A percentile compares a stretch with the other conserved stretches of the same genome.
phyloP scores from a whole-genome alignment of 2,888 invertebrate genomes.

The Drosophila anomelani region DNA sequence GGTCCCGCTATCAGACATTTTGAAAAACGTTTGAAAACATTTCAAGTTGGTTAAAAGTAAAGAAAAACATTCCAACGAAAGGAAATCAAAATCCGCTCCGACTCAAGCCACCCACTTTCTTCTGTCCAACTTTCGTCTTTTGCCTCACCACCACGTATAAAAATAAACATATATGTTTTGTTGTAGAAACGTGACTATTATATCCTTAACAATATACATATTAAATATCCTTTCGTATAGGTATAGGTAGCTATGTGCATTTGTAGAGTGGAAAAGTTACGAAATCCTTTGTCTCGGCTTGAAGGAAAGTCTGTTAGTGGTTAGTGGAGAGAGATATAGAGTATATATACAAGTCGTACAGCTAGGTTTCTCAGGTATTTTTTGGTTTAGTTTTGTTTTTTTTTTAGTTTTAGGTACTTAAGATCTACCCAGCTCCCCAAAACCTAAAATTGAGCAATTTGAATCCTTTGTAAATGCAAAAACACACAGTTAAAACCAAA shows the following conservation, averaged over 20 bases:
- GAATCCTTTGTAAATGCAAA: conserved; percentile 22
- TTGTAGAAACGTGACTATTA: conserved; percentile 54
- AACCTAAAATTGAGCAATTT: conserved; percentile 58
- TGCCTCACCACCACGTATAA: conserved; percentile 60
- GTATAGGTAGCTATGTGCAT: conserved; percentile 73
- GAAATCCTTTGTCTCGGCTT: conserved; percentile 30
- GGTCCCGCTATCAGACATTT: conserved; percentile 86
- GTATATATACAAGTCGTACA: conserved; percentile 63
- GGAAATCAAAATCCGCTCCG: conserved; percentile 29
- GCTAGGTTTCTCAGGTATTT: conserved; percentile 51
- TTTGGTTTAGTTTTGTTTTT: conserved; percentile 26
- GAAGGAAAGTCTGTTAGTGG: conserved; percentile 71
- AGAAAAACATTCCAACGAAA: conserved; percentile 58
- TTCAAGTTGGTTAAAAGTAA: conserved; percentile 75
- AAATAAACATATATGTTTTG: conserved; percentile 68
- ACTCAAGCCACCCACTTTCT: conserved; percentile 36
- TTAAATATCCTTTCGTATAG: conserved; percentile 42
- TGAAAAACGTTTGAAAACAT: conserved; percentile 83
- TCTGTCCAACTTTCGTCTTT: conserved; percentile 26
- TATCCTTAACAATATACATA: conserved; percentile 51
- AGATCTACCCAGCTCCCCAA: conserved; percentile 58
- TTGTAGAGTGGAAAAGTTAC: conserved; percentile 51
- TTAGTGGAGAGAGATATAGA: conserved; percentile 22
- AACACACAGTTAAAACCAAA: conserved; percentile 5
- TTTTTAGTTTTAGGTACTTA: conserved; percentile 72